These are phyloP conservation scores for Atta texana DNA, from an alignment of 1,140 invertebrate genomes.

Conservation along the genomic window DNA sequence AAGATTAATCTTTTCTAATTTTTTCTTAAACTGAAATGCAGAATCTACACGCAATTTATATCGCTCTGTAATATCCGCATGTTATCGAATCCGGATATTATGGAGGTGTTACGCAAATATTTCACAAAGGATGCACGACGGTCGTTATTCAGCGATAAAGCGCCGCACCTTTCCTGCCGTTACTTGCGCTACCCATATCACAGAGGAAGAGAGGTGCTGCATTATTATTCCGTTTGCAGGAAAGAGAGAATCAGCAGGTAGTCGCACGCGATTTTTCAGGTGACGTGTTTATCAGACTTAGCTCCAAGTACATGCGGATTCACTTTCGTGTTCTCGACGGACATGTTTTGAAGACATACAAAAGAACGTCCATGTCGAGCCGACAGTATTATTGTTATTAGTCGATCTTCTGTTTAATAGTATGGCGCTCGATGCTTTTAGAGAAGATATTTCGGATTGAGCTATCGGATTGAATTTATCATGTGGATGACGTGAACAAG, in stretches of 20 bases:
- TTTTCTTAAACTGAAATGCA: neutral
- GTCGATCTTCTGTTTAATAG: conserved; percentile 61
- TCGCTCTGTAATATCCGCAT: conserved; percentile 18
- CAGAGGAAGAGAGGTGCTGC: neutral
- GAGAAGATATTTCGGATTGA: conserved; percentile 8
- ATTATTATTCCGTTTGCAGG: conserved; percentile 43
- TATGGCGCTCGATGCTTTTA: neutral
- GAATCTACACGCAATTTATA: neutral
- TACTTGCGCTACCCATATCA: conserved; percentile 3
- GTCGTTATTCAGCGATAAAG: conserved; percentile 42
- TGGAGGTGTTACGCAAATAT: conserved; percentile 40
- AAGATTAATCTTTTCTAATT: neutral
- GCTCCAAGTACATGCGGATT: conserved; percentile 67
- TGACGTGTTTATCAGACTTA: conserved; percentile 70
- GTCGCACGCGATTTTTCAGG: conserved; percentile 55
- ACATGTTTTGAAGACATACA: conserved; percentile 27
- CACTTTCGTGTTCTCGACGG: conserved; percentile 67
- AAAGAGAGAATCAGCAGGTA: conserved; percentile 27
- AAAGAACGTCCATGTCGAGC: conserved; percentile 22
- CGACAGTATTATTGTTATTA: conserved; percentile 67
- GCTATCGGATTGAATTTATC: conserved; percentile 45
- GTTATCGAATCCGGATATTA: conserved; percentile 35
- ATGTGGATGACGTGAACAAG: neutral
- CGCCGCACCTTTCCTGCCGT: conserved; percentile 36
- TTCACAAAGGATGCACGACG: conserved; percentile 41